These are phyloP conservation scores for Plagodis dolabraria DNA, from an alignment of 2,888 invertebrate species.

Conservation along the genomic window DNA sequence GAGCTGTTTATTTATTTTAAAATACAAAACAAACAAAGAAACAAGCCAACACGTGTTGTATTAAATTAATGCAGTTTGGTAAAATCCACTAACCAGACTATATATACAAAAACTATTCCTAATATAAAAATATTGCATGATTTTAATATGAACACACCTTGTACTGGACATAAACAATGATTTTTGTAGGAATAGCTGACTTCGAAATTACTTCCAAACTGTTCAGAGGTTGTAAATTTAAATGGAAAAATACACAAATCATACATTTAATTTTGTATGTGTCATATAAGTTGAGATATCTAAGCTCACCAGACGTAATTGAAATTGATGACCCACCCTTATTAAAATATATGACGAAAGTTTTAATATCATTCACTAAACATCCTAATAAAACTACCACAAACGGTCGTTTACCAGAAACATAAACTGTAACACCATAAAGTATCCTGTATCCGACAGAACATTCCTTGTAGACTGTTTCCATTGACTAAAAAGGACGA, in stretches of 20 bases:
- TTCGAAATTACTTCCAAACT: too few species aligned
- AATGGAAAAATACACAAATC: too few species aligned
- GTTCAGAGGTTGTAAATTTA: too few species aligned
- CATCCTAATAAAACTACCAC: constrained; percentile 4
- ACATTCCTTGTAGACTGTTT: neutral
- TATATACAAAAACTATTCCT: neutral
- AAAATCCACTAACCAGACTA: neutral
- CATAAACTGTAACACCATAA: constrained; percentile 2
- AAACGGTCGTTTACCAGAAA: constrained; percentile 6
- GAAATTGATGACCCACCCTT: neutral
- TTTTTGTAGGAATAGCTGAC: too few species aligned
- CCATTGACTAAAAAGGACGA: neutral
- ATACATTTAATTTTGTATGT: too few species aligned
- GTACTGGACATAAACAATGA: neutral
- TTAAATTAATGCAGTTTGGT: too few species aligned
- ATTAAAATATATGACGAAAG: neutral
- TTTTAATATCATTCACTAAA: constrained; percentile 2
- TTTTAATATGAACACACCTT: neutral
- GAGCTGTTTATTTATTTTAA: too few species aligned
- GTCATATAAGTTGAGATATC: too few species aligned
- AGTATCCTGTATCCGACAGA: neutral
- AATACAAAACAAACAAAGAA: too few species aligned
- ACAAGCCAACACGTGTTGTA: too few species aligned
- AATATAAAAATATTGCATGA: neutral
- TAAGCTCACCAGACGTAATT: neutral